phyloP scores from a whole-genome alignment of 2,888 invertebrate genomes.

The Thereva nobilitata region DNA sequence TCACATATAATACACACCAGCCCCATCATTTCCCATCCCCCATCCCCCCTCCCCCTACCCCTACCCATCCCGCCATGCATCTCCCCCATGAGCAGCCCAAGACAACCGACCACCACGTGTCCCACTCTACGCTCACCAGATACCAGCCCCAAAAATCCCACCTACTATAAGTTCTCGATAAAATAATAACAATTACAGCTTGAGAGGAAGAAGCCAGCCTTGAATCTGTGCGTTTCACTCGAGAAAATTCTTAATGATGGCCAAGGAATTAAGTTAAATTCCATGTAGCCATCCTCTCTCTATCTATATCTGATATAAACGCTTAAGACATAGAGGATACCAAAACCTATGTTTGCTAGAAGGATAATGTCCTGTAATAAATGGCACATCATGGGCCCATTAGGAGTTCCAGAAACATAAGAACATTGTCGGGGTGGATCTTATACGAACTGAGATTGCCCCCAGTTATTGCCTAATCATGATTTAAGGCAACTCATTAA shows the following conservation, averaged over 20 bases:
- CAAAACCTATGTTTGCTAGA: background rate
- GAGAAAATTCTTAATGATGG: constrained; percentile 29
- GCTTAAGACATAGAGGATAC: too few species aligned
- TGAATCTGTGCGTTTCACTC: constrained; percentile 9
- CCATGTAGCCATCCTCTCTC: constrained; percentile 10
- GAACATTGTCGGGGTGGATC: constrained; percentile 27
- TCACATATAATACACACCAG: too few species aligned
- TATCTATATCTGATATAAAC: too few species aligned
- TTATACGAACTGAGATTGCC: constrained; percentile 25
- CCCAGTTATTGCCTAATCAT: constrained; percentile 32
- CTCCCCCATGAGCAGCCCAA: too few species aligned
- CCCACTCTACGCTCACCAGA: too few species aligned
- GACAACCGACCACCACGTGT: too few species aligned
- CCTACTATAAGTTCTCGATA: constrained; percentile 6
- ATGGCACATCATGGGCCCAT: constrained; percentile 34
- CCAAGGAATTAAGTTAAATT: constrained; percentile 29
- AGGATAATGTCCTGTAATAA: constrained; percentile 34
- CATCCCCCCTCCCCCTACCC: too few species aligned
- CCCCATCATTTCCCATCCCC: too few species aligned
- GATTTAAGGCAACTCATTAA: constrained; percentile 33
- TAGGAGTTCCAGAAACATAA: constrained; percentile 33
- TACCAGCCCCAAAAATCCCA: constrained; percentile 15
- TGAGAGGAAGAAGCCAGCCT: background rate
- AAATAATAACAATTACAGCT: constrained; percentile 21
- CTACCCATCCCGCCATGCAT: too few species aligned